Base-by-base conservation (phyloP, 2,888 invertebrate species). In the Nomada hirtipes region DNA sequence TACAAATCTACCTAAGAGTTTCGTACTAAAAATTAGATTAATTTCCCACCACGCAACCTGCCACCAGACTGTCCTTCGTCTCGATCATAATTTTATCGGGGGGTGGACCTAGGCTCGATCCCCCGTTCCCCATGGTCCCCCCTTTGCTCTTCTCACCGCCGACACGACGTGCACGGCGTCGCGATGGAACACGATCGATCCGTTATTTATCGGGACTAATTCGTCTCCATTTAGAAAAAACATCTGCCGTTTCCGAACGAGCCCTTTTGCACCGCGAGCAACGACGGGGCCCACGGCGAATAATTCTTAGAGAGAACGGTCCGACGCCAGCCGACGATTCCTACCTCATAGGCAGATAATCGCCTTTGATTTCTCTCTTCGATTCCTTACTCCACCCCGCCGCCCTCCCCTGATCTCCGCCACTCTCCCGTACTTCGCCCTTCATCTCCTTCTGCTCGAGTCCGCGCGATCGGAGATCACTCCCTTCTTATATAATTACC, bases 311-410 rank as follows among this genome's bases (percentile, higher is more conserved):
- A 89, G 88, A 85, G 89, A 83, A 80, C 82, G 80, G 61, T 63
- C 73, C 88, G 74, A 88, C 83, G 88, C 86, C 90, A 76, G 79
- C 89, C 91, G 88, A 90, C 92, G 91, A 92, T 92, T 92, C 91
- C 92, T 91, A 89, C 92, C 93, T 92, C 92, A 92, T 92, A 93
- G 93, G 90, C 92, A 92, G 93, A 93, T 93, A 93, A 93, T 93
- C 93, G 92, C 91, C 92, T 93, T 93, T 93, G 93, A 93, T 93
- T 93, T 93, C 93, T 93, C 93, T 92, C 93, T 93, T 93, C 93
- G 93, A 93, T 93, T 92, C 91, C 90, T 61, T 72, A 26, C 60
- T 50, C 74, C 76, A 75, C 78, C 67, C 42, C n/a, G 36, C 53
- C 44, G 88, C 89, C 89, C 85, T n/a, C n/a, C 86, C 73, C 82